Evolutionary conservation across 2,888 invertebrate genomes (phyloP), one percentile per base, ranked within the genome.

Genomic region (Thecophora atra): DNA sequence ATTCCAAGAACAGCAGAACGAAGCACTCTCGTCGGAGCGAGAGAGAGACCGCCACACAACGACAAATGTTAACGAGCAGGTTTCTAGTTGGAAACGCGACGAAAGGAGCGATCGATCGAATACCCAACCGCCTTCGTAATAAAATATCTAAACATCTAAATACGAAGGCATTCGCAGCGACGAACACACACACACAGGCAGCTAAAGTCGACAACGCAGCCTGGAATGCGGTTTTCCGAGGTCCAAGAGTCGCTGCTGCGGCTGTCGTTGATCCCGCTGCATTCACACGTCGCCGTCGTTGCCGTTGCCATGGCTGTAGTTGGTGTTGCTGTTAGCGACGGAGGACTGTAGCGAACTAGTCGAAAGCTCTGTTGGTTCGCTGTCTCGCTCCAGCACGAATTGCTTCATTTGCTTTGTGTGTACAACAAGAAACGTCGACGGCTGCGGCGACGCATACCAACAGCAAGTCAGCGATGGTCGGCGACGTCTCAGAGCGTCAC

Each of bases 151-250:
- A 58, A 58, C 58, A 13, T 58, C 58, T 30, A 30, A 15, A 30
- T n/a, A n/a, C n/a, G n/a, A n/a, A n/a, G n/a, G n/a, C 26, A 37
- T 37, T 17, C 44, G 51, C 65, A 44, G n/a, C 51, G 17, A 51
- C 51, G 21, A 54, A 28, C 11, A 54, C 19, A 30, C 56, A 64
- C 52, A 52, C 21, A 65, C 30, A 67, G 63, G 30, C 24, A 58
- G 26, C 65, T 28, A 24, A 26, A 71, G 30, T 54, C 19, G 13
- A 30, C 42, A 72, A 69, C 75, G 74, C 60, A n/a, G n/a, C n/a
- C n/a, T 79, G 83, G 83, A 83, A 83, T 83, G 83, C 78, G 77
- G 83, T 83, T 83, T 82, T 82, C 82, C 82, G 81, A 83, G 81
- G 83, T 82, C 79, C 79, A 79, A 79, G 80, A 80, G 80, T 77